Conservation (phyloP, 2,113 vertebrate genomes). For the Cygnus atratus region DNA sequence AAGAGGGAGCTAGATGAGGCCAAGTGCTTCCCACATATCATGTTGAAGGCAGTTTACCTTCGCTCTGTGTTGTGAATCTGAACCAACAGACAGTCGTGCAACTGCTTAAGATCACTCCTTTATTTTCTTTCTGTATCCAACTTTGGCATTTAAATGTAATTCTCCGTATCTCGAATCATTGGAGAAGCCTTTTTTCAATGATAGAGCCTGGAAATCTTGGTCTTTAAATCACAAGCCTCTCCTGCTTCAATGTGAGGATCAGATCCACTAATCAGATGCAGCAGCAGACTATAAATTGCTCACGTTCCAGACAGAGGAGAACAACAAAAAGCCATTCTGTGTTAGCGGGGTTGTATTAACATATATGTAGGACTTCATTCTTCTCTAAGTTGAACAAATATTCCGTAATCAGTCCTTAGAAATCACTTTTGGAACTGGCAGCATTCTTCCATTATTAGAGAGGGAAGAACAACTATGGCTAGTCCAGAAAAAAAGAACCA, state of each 20-base stretch:
- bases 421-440: constrained; percentile 3
- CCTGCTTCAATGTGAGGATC: background rate
- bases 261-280: constrained; percentile 35
- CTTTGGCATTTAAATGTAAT: background rate
- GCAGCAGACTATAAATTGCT: constrained; percentile 41
- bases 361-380: constrained; percentile 33
- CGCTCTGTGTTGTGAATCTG: background rate
- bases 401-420: constrained; percentile 24
- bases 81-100: constrained; percentile 18
- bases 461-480: background rate
- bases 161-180: background rate
- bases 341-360: constrained; percentile 30
- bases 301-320: constrained; percentile 38
- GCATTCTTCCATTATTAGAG: background rate
- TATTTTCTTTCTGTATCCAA: background rate
- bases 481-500: background rate
- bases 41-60: constrained; percentile 56
- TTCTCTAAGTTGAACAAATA: constrained; percentile 20
- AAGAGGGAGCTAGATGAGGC: constrained; percentile 45
- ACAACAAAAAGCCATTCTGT: constrained; percentile 49
- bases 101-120: background rate
- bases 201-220: background rate
- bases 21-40: constrained; percentile 59
- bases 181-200: background rate
- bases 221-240: constrained; percentile 7